Evolutionary conservation across 2,797 vertebrate species (phyloP), one percentile per base, ranked within the genome.

Genomic region (Coluber constrictor): DNA sequence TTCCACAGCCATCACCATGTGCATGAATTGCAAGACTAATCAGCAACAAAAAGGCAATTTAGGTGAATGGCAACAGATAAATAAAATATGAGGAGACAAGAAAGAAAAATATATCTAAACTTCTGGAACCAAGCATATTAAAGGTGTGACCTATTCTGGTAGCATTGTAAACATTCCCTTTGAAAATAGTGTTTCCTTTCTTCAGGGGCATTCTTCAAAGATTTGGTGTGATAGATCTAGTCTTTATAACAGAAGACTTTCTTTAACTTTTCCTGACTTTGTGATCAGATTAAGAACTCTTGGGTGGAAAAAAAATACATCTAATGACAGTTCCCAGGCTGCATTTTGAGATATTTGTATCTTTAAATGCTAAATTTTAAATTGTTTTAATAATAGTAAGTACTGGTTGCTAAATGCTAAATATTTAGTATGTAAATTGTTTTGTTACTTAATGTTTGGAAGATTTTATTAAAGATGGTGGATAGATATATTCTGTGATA

Each of bases 11-110:
- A 96, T 91, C 90, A 95, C 95, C 94, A 90, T 90, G 95, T 95
- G 94, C 95, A 95, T 96, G 95, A 96, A 96, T 96, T 95, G 94
- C 92, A 95, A 95, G 95, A 95, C 95, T 96, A 95, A 96, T 97
- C 93, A 94, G 93, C 91, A 93, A 94, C 37, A 74, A 93, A 91
- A 93, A 95, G 96, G 89, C 92, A 94, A 93, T 93, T 94, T 94
- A 29, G 88, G 93, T 92, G 96, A 94, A 96, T 79, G 57, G 83
- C 94, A 37, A 93, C 93, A 95, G 96, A 96, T 95, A 95, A 88
- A 95, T 94, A 92, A 94, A 94, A 95, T 25, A 54, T 94, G 94
- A 95, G 93, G 83, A 95, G 92, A 95, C 90, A 54, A 94, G 95
- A 96, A 96, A 95, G 92, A 94, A 95, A 97, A 96, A 94, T 92